These are phyloP conservation scores for Mechanitis messenoides DNA, from an alignment of 2,888 invertebrate genomes.

Conservation along the genomic window DNA sequence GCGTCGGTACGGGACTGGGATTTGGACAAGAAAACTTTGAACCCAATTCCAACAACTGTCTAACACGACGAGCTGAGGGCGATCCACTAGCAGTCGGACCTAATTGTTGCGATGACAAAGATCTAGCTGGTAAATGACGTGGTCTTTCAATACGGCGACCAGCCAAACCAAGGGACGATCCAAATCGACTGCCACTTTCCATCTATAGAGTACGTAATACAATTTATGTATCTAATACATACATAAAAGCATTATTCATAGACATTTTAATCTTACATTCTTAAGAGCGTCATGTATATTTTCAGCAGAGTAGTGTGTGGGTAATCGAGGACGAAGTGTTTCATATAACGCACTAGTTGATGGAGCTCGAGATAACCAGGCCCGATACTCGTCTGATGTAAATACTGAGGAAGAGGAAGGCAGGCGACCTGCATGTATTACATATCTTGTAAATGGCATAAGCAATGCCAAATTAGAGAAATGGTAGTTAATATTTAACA, in stretches of 20 bases:
- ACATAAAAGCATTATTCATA: neutral
- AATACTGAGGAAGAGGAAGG: conserved; percentile 80
- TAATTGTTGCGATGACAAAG: conserved; percentile 84
- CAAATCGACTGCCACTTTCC: conserved; percentile 79
- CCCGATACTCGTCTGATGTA: conserved; percentile 94
- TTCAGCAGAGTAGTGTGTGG: conserved; percentile 89
- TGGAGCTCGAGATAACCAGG: conserved; percentile 93
- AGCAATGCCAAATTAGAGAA: neutral
- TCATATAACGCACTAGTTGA: conserved; percentile 96
- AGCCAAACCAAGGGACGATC: conserved; percentile 73
- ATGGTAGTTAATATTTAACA: too few relatives aligned
- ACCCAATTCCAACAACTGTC: conserved; percentile 85
- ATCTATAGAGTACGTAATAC: conserved; percentile 41
- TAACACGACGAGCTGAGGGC: conserved; percentile 87
- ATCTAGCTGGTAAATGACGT: conserved; percentile 82
- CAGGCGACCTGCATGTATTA: conserved; percentile 52
- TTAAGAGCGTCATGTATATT: conserved; percentile 90
- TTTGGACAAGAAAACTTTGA: conserved; percentile 78
- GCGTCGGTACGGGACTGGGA: conserved; percentile 85
- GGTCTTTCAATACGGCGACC: conserved; percentile 75
- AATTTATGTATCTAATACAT: neutral
- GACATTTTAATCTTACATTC: conserved; percentile 78
- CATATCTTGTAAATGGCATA: conserved; percentile 1
- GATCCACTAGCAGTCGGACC: conserved; percentile 75
- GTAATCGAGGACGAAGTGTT: conserved; percentile 88